These are phyloP conservation scores for Hemibagrus wyckioides DNA, from an alignment of 2,113 vertebrate genomes.

Conservation along the genomic window DNA sequence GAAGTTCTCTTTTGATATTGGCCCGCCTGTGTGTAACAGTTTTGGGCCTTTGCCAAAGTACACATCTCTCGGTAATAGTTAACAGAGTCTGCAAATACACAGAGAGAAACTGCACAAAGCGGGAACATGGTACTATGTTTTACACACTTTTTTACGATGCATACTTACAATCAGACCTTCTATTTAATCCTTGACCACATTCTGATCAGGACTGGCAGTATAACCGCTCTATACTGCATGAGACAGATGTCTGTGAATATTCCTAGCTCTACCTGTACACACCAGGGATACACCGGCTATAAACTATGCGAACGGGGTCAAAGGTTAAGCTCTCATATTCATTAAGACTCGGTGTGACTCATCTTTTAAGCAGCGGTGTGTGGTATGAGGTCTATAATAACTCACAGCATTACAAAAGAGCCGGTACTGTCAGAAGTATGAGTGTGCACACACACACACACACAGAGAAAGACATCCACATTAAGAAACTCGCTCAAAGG, in stretches of 20 bases:
- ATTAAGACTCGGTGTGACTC: not conserved
- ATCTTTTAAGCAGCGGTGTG: slow-evolving; percentile 14
- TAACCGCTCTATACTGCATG: not conserved
- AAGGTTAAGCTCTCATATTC: slow-evolving; percentile 24
- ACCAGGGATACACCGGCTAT: not conserved
- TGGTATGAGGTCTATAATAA: slow-evolving; percentile 34
- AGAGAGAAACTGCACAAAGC: slow-evolving; percentile 64
- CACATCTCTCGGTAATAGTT: slow-evolving; percentile 79
- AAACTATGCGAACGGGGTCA: not conserved
- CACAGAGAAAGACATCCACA: slow-evolving; percentile 22
- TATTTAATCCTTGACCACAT: slow-evolving; percentile 17
- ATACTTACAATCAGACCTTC: slow-evolving; percentile 12
- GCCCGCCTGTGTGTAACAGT: slow-evolving; percentile 76
- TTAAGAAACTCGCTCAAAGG: slow-evolving; percentile 38
- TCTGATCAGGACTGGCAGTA: not conserved
- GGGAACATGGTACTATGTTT: slow-evolving; percentile 69
- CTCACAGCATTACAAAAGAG: slow-evolving; percentile 31
- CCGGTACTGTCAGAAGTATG: slow-evolving; percentile 23
- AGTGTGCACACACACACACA: slow-evolving; percentile 20
- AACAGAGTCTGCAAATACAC: slow-evolving; percentile 76
- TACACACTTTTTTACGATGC: slow-evolving; percentile 32
- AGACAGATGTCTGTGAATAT: no score
- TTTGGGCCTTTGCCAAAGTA: slow-evolving; percentile 75
- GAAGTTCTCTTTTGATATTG: slow-evolving; percentile 76
- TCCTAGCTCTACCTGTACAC: not conserved